phyloP scores from a whole-genome alignment of 2,113 vertebrate species.

The Chloroceryle aenea region DNA sequence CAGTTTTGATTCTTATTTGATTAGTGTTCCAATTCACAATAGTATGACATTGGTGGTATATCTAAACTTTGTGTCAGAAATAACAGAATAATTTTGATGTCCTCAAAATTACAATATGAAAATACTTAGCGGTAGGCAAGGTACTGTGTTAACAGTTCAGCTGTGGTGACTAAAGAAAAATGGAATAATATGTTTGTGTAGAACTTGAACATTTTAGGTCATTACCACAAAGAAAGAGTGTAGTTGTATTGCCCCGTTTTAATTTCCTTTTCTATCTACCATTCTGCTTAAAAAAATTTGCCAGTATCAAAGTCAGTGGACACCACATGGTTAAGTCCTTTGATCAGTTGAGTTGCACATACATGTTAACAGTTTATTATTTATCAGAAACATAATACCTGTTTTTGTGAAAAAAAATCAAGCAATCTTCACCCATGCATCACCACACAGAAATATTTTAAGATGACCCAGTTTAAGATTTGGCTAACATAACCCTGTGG shows the following conservation, averaged over 20 bases:
- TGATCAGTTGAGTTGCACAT: not conserved
- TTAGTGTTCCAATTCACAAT: not conserved
- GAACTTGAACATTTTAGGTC: not conserved
- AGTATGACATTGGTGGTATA: not conserved
- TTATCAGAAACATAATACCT: not conserved
- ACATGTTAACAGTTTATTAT: not conserved
- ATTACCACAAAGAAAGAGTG: not conserved
- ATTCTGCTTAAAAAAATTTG: not conserved
- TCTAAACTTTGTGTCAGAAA: not conserved
- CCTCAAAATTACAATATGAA: not conserved
- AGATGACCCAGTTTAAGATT: not conserved
- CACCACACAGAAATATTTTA: slow-evolving; percentile 17
- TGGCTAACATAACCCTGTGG: not conserved
- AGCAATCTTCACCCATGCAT: not conserved
- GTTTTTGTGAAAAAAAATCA: not conserved
- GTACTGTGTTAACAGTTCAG: not conserved
- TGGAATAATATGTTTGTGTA: not conserved
- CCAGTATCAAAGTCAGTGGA: not conserved
- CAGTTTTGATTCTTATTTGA: not conserved
- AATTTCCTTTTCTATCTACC: not conserved
- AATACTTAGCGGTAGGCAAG: not conserved
- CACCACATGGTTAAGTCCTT: not conserved
- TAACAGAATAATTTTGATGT: not conserved
- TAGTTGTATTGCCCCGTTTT: not conserved
- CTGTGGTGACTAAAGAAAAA: not conserved